Base-by-base conservation (phyloP, 2,113 vertebrate genomes). In the Polypterus bichir region DNA sequence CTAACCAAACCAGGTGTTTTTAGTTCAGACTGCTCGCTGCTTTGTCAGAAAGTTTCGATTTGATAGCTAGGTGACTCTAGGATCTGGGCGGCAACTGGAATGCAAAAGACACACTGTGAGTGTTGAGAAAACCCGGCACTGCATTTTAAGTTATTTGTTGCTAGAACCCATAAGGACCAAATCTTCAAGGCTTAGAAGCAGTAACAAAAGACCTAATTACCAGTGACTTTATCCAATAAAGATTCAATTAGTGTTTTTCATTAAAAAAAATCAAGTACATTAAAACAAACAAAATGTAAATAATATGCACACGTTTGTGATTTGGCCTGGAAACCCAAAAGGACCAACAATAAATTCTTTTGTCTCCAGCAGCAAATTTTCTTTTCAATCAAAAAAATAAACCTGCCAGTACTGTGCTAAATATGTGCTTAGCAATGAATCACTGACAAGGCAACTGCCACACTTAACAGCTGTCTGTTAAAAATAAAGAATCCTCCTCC, bases 351-450 rank as follows among this genome's bases (percentile, higher is more conserved):
- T 60, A 66, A 73, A 74, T 45, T 62, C 46, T 64, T 54, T 48
- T 68, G 27, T 77, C 72, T 78, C 80, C 79, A 72, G 74, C 68
- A 61, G 61, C 54, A 8, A 47, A 8, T 54, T 44, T 52, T 52
- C 10, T 52, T 52, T 52, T 52, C 59, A 8, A 8, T 52, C 7
- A 52, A 52, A 52, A 52, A 52, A 52, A 59, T 11, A 48, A 53
- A n/a, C 49, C 62, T 54, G 55, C 44, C 4, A 27, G 9, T 54
- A 44, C 54, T 45, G 47, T 52, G 44, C n/a, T 45, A 44, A 57
- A 11, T 7, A 2, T 61, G 45, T 3, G 10, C 46, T 44, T 44
- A 27, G 5, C 49, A 44, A 6, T 46, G 7, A 54, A 54, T 46
- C 3, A 52, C 10, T 54, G 54, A 46, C 46, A 44, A n/a, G 44